Evolutionary conservation across 2,113 vertebrate species (phyloP).

Genomic region (Aix galericulata): DNA sequence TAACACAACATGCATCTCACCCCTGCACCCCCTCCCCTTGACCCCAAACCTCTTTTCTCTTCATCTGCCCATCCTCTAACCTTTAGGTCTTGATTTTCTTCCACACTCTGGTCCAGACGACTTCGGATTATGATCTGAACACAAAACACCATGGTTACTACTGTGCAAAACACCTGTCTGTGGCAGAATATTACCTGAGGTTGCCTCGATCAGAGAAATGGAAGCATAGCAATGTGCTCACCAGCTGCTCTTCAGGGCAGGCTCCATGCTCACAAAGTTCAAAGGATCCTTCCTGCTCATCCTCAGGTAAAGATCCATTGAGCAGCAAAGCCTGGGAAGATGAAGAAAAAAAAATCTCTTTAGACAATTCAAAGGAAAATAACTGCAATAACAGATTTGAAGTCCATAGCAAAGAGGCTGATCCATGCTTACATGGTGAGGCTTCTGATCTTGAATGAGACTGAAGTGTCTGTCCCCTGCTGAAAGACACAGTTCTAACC

Average conservation of each 20-base stretch:
- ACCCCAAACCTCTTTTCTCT: background rate
- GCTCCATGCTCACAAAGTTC: conserved; percentile 82
- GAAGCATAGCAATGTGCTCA: conserved; percentile 55
- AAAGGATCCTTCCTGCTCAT: conserved; percentile 88
- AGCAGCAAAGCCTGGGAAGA: conserved; percentile 87
- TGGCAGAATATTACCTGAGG: background rate
- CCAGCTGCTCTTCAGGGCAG: conserved; percentile 90
- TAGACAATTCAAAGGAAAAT: background rate
- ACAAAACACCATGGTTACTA: background rate
- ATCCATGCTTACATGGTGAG: background rate
- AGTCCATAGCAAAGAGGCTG: background rate
- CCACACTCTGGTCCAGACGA: conserved; percentile 94
- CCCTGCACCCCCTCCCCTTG: background rate
- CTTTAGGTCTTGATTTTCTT: conserved; percentile 92
- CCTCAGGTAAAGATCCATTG: conserved; percentile 90
- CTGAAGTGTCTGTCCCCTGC: background rate
- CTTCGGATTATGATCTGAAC: conserved; percentile 88
- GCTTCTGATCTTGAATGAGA: background rate
- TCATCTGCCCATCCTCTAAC: conserved; percentile 66
- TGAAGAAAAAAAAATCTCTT: background rate
- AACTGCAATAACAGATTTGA: background rate
- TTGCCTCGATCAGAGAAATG: background rate
- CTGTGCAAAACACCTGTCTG: background rate
- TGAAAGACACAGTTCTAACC: background rate
- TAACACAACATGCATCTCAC: background rate